phyloP scores from a whole-genome alignment of 2,888 invertebrate species.

The Andrena dorsata region DNA sequence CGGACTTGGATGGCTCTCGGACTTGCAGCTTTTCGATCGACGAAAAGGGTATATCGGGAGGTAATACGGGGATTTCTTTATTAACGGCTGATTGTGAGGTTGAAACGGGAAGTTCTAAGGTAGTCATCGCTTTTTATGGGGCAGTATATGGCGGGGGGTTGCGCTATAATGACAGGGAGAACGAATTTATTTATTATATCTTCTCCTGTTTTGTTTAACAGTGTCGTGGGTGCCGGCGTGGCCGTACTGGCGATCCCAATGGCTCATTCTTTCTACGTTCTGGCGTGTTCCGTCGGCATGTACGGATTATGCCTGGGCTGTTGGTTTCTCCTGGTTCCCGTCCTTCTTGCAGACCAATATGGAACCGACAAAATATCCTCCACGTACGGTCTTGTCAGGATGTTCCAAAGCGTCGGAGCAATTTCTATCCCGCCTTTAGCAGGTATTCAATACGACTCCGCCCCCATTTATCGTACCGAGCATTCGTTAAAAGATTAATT shows the following conservation, averaged over 20 bases:
- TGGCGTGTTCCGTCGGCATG: slow-evolving; percentile 89
- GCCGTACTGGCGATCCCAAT: slow-evolving; percentile 90
- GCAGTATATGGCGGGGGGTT: too few species aligned
- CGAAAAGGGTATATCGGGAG: slow-evolving; percentile 90
- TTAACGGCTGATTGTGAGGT: neutral
- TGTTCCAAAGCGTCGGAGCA: slow-evolving; percentile 92
- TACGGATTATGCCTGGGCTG: slow-evolving; percentile 91
- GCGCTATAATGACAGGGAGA: too few species aligned
- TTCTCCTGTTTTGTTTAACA: slow-evolving; percentile 77
- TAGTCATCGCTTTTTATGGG: too few species aligned
- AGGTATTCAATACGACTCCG: slow-evolving; percentile 84
- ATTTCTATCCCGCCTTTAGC: slow-evolving; percentile 91
- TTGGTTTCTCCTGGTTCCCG: slow-evolving; percentile 92
- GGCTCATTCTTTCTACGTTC: slow-evolving; percentile 88
- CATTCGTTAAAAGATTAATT: slow-evolving; percentile 26
- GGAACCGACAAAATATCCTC: slow-evolving; percentile 91
- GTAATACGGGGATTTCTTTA: slow-evolving; percentile 82
- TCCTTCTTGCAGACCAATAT: slow-evolving; percentile 90
- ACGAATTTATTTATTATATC: neutral
- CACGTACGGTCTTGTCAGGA: slow-evolving; percentile 90
- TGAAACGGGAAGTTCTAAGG: neutral
- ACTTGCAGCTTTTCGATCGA: slow-evolving; percentile 90
- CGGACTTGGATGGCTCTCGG: slow-evolving; percentile 91
- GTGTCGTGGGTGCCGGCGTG: slow-evolving; percentile 89
- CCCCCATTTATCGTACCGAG: slow-evolving; percentile 28